Percentiles rank a stretch among this genome's conserved stretches.
Conservation (phyloP, 2,888 invertebrate species). For the Synergus gifuensis region DNA sequence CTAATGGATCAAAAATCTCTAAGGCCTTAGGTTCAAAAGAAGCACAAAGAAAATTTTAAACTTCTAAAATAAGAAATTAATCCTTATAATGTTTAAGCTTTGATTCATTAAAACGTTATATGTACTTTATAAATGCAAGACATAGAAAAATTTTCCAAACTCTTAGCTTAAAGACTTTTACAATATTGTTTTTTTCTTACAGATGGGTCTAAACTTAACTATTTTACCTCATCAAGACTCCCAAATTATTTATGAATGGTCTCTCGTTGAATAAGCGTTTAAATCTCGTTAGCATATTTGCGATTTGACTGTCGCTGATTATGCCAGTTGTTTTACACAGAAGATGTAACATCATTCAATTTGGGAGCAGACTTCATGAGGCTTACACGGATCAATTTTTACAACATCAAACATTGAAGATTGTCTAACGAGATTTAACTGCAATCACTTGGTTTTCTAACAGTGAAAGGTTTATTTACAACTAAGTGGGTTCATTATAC, state of each 20-base stretch:
- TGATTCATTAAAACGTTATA: not conserved
- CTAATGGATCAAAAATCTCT: not conserved
- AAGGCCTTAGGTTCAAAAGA: not conserved
- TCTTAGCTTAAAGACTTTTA: not conserved
- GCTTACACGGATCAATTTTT: conserved; percentile 64
- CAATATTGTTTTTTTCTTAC: not conserved
- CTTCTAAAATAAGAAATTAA: not conserved
- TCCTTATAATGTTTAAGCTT: not conserved
- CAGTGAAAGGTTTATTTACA: conserved; percentile 1
- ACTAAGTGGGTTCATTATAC: conserved; percentile 1
- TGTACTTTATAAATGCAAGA: not conserved
- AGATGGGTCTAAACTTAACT: conserved; percentile 6
- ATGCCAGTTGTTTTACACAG: conserved; percentile 20
- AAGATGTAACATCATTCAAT: conserved; percentile 60
- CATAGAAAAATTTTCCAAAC: too few species aligned
- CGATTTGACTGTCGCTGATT: conserved; percentile 41
- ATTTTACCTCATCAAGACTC: conserved; percentile 76
- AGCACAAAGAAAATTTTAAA: not conserved
- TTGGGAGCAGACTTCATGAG: conserved; percentile 77
- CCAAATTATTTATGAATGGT: conserved; percentile 77
- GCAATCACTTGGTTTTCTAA: conserved; percentile 59
- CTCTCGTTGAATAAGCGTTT: conserved; percentile 67
- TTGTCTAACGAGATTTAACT: conserved; percentile 78
- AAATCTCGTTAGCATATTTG: conserved; percentile 75
- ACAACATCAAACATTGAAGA: conserved; percentile 46